These are phyloP conservation scores for Rugalucina vietnamica DNA, from an alignment of 2,888 invertebrate species.

Conservation along the genomic window DNA sequence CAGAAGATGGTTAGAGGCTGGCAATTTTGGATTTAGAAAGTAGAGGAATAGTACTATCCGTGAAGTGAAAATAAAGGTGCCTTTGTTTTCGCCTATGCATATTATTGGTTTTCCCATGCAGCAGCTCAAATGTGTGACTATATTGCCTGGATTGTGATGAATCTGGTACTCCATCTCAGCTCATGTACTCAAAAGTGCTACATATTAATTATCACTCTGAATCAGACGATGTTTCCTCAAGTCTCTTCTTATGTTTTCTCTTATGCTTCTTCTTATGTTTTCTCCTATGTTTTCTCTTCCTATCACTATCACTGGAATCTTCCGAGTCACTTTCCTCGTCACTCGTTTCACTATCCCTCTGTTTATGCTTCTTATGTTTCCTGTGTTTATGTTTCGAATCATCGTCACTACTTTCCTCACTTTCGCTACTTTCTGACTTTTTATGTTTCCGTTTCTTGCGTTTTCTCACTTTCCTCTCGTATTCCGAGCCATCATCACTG, in stretches of 20 bases:
- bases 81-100: too few relatives aligned
- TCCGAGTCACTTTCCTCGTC: constrained; percentile 2
- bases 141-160: too few relatives aligned
- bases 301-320: constrained; percentile 37
- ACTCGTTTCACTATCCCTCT: not conserved
- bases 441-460: constrained; percentile 26
- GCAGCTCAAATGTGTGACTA: too few relatives aligned
- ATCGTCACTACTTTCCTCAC: constrained; percentile 2
- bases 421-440: constrained; percentile 4
- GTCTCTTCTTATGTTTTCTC: constrained; percentile 42
- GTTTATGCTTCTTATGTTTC: constrained; percentile 2
- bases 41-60: too few relatives aligned
- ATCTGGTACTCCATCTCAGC: too few relatives aligned
- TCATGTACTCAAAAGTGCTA: too few relatives aligned
- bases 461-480: not conserved
- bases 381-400: not conserved
- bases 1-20: too few relatives aligned
- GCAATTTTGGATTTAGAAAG: too few relatives aligned
- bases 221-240: not conserved
- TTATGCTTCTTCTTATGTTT: constrained; percentile 45
- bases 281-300: constrained; percentile 36
- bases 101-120: too few relatives aligned
- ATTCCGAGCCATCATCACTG: constrained; percentile 6
- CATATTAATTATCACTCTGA: too few relatives aligned
- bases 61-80: too few relatives aligned